Evolutionary conservation across 2,888 invertebrate species (phyloP).

Genomic region (Drosophila leonis): DNA sequence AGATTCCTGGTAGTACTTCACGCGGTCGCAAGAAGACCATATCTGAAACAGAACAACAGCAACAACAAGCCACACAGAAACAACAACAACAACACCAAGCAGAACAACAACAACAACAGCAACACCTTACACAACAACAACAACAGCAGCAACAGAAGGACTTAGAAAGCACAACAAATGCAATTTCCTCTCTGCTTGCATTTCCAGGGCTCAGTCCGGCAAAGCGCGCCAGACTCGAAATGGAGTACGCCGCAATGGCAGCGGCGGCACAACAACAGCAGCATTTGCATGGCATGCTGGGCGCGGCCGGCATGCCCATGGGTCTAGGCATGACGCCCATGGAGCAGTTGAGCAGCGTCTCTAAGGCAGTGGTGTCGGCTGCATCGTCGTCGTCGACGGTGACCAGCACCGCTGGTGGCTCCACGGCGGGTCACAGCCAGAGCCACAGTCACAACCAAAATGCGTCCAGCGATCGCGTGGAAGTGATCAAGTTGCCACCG

Average conservation of each 20-base stretch:
- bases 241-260: slow-evolving; percentile 85
- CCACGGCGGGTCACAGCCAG: slow-evolving; percentile 26
- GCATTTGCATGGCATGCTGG: slow-evolving; percentile 71
- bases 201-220: slow-evolving; percentile 86
- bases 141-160: slow-evolving; percentile 82
- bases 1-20: slow-evolving; percentile 93
- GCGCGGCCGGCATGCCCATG: slow-evolving; percentile 65
- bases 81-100: slow-evolving; percentile 85
- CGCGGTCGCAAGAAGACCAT: slow-evolving; percentile 95
- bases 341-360: slow-evolving; percentile 60
- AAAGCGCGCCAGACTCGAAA: slow-evolving; percentile 85
- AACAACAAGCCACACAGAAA: slow-evolving; percentile 82
- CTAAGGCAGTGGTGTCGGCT: slow-evolving; percentile 52
- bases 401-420: slow-evolving; percentile 42
- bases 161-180: slow-evolving; percentile 82
- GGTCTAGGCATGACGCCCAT: slow-evolving; percentile 56
- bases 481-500: slow-evolving; percentile 92
- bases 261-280: slow-evolving; percentile 84
- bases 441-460: slow-evolving; percentile 45
- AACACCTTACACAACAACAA: slow-evolving; percentile 72
- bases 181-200: slow-evolving; percentile 86
- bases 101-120: slow-evolving; percentile 84
- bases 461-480: slow-evolving; percentile 88
- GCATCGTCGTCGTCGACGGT: slow-evolving; percentile 35
- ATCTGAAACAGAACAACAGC: slow-evolving; percentile 90